These are phyloP conservation scores for Eidolon dupreanum DNA, from an alignment of 2,797 vertebrate species.

Conservation along the genomic window DNA sequence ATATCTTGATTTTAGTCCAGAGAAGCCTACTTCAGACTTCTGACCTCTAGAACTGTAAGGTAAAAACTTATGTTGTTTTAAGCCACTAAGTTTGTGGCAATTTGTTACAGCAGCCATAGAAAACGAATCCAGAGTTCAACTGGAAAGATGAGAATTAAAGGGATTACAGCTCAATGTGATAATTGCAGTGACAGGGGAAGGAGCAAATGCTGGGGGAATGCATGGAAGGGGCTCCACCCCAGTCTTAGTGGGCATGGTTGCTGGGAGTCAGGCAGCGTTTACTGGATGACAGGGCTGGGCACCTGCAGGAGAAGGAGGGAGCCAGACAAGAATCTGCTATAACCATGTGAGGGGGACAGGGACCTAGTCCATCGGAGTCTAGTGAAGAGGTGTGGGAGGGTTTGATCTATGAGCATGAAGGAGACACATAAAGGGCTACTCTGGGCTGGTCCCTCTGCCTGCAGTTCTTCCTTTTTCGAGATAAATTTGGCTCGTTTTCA, in stretches of 20 bases:
- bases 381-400: background rate
- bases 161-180: background rate
- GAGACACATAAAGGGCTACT: no score
- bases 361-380: background rate
- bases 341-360: background rate
- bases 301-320: background rate
- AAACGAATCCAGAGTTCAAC: background rate
- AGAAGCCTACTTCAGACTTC: background rate
- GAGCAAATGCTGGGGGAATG: rapidly evolving
- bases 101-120: background rate
- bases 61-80: background rate
- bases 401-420: background rate
- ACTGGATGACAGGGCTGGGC: background rate
- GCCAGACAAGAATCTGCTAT: background rate
- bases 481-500: background rate
- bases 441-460: background rate
- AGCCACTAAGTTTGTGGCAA: background rate
- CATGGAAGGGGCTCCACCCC: background rate
- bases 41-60: background rate
- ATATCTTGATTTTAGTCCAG: background rate
- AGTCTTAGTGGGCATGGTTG: background rate
- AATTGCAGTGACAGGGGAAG: background rate
- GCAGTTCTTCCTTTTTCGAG: background rate
- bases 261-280: background rate
- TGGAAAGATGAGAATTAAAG: background rate